phyloP scores from a whole-genome alignment of 2,797 vertebrate genomes.

The Lepus townsendii region DNA sequence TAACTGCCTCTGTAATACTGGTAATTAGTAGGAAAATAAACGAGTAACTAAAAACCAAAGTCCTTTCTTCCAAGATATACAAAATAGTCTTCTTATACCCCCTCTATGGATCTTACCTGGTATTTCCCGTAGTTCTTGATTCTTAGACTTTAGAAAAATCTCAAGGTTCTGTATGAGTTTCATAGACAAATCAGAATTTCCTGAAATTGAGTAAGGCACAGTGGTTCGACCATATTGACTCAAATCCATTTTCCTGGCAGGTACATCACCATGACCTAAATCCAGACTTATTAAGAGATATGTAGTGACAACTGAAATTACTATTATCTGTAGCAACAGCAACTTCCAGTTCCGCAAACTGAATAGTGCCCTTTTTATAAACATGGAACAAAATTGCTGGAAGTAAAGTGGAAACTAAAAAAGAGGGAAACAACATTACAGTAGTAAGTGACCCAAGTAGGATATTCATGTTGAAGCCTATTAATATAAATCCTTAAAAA shows the following conservation, averaged over 20 bases:
- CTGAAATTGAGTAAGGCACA: slow-evolving; percentile 78
- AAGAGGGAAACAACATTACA: slow-evolving; percentile 29
- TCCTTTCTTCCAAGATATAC: background rate
- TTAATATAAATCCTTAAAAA: slow-evolving; percentile 25
- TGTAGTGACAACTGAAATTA: slow-evolving; percentile 60
- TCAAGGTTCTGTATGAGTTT: slow-evolving; percentile 89
- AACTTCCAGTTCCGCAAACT: slow-evolving; percentile 73
- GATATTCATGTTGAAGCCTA: background rate
- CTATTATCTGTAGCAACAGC: slow-evolving; percentile 55
- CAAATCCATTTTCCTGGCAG: slow-evolving; percentile 68
- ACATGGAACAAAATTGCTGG: slow-evolving; percentile 78
- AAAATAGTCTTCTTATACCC: slow-evolving; percentile 20
- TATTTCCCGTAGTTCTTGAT: slow-evolving; percentile 65
- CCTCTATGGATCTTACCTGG: slow-evolving; percentile 65
- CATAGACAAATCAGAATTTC: slow-evolving; percentile 84
- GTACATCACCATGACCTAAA: background rate
- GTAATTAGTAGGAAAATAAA: slow-evolving; percentile 2
- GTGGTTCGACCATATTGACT: slow-evolving; percentile 72
- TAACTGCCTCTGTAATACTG: background rate
- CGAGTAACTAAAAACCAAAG: slow-evolving; percentile 3
- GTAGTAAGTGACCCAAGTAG: background rate
- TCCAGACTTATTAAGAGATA: slow-evolving; percentile 26
- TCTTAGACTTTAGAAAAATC: slow-evolving; percentile 72
- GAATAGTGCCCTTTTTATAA: slow-evolving; percentile 73
- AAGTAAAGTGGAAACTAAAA: slow-evolving; percentile 88